Evolutionary conservation across 2,797 vertebrate genomes (phyloP), one percentile per base, ranked within the genome.

Genomic region (Ciconia nigra): DNA sequence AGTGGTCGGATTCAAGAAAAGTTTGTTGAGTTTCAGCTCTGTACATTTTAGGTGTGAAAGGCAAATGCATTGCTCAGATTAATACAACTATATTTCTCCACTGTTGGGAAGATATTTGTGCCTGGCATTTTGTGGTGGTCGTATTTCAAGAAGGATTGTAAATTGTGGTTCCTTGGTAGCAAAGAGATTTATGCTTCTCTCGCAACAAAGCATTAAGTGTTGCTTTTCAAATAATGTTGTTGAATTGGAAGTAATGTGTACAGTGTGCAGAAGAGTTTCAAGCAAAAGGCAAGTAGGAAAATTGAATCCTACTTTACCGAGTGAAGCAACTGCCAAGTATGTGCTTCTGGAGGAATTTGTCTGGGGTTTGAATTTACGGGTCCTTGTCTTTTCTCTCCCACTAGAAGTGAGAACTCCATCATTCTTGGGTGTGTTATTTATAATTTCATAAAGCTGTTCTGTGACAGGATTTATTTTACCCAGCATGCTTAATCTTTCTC

Each of bases 401-500:
- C 87, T 92, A 78, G 91, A 96, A 98, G 89, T 96, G 95, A 97
- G 87, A 97, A 81, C 73, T 97, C 96, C 97, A 98, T 98, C 97
- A 98, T 97, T 98, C 97, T 96, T 97, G 96, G 92, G 87, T 91
- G 51, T 22, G 70, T 98, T 98, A 98, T 98, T 99, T 99, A 98
- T 99, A 99, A 99, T 99, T 99, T 99, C 99, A 99, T 99, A 99
- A 99, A 99, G 98, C 98, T 97, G 98, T 98, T 98, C 84, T 93
- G 91, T 99, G 98, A 98, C 98, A 98, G 98, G 97, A 97, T 97
- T 98, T 99, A 98, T 99, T 99, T 99, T 99, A 99, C 98, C 93
- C 96, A 54, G 46, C 80, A 93, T 87, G 87, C 94, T 98, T 98
- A 98, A 98, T 99, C 98, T 98, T 97, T 90, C 97, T 98, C 98